Conservation (phyloP, 2,797 vertebrate genomes). For the Lepus oiostolus region DNA sequence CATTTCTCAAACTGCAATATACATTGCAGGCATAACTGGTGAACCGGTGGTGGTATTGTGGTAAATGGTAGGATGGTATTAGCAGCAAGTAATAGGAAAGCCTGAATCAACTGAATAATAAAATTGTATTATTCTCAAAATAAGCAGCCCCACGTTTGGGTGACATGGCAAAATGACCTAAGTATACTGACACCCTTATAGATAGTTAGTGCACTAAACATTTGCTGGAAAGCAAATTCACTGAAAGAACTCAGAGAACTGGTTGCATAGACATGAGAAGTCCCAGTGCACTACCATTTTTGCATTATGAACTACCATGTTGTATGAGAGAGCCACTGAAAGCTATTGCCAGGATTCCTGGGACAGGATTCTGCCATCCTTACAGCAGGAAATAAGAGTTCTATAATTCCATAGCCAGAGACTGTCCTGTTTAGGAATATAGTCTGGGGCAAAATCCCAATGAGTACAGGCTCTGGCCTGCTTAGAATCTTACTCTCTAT, state of each 20-base stretch:
- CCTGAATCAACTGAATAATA: neutral
- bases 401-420: neutral
- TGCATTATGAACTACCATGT: neutral
- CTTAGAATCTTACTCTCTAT: conserved; percentile 9
- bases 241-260: neutral
- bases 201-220: neutral
- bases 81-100: neutral
- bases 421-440: neutral
- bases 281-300: neutral
- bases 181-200: neutral
- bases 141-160: neutral
- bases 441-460: neutral
- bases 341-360: neutral
- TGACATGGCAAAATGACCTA: neutral
- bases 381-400: neutral
- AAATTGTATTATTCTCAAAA: conserved; percentile 21
- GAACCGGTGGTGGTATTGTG: neutral
- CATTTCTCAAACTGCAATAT: neutral
- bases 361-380: neutral
- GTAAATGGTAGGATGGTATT: neutral
- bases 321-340: neutral
- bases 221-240: neutral
- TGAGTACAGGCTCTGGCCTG: neutral
- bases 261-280: neutral
- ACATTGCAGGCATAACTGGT: neutral